A percentile compares a stretch with the other conserved stretches of the same genome.
These are phyloP conservation scores for Phenganax marumi DNA, from an alignment of 92 coral and sea anemone genomes.

Conservation along the genomic window DNA sequence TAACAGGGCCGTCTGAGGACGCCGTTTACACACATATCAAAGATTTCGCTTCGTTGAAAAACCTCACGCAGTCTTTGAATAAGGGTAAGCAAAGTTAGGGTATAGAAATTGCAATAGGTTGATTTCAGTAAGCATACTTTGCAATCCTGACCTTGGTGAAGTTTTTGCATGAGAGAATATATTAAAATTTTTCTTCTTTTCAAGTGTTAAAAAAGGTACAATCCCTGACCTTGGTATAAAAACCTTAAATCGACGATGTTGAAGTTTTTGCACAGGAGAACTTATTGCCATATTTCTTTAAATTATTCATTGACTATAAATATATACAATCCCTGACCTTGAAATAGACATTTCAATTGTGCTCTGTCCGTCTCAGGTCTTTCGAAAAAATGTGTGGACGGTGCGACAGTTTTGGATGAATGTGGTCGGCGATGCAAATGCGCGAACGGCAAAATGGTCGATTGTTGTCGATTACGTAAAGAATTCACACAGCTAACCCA, in stretches of 20 bases:
- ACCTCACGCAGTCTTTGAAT: not conserved
- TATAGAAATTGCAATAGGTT: not conserved
- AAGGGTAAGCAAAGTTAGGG: not conserved
- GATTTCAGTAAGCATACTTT: no score
- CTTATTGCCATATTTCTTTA: no score
- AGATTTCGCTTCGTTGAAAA: not conserved
- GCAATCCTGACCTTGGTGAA: no score
- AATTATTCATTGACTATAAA: no score
- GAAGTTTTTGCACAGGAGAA: no score
- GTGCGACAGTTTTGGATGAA: constrained; percentile 43
- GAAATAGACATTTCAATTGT: no score
- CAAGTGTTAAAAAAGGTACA: no score
- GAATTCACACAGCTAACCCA: constrained; percentile 67
- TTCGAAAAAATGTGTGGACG: not conserved
- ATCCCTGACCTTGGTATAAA: no score
- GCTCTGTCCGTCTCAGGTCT: not conserved
- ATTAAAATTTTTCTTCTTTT: not conserved
- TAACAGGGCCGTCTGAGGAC: not conserved
- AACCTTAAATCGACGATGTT: no score
- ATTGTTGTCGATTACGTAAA: constrained; percentile 63
- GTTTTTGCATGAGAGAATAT: no score
- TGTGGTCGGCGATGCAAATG: constrained; percentile 62
- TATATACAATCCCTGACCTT: no score
- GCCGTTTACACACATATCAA: not conserved
- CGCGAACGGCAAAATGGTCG: constrained; percentile 41